Evolutionary conservation across 2,797 vertebrate species (phyloP), one percentile per base, ranked within the genome.

Genomic region (Scolopax bukidnonensis): DNA sequence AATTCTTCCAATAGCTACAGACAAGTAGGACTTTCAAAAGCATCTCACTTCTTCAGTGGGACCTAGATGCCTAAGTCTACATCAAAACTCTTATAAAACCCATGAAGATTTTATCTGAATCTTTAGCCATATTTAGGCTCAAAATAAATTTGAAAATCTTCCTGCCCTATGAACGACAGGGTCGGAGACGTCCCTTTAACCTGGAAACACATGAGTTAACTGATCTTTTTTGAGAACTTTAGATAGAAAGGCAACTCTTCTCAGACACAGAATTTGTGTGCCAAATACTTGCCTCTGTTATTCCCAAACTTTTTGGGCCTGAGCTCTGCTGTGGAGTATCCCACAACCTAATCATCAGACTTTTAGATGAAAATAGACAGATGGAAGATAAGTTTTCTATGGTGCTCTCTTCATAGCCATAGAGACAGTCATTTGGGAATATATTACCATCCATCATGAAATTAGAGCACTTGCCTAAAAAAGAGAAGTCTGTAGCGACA

Each of bases 381-480:
- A 93, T 64, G 17, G 18, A 68, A 92, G 56, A 51, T 68, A 95
- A 86, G 70, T 79, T 96, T 96, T 90, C 82, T 88, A 41, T 79
- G 54, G 75, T 19, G 27, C 48, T 90, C 19, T 92, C 71, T 92
- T 89, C 81, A 93, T 64, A 92, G 68, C 40, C 59, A 82, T 30
- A 92, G 78, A 79, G 81, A 91, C 36, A 90, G 71, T 63, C 63
- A 80, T 80, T 89, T 91, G 67, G 89, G 63, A 95, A 91, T 69
- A 79, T 14, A 38, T 17, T 68, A 73, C 27, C 20, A 89, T 47
- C 74, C n/a, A 6, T 85, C 48, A 90, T n/a, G 32, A 82, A 92
- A 92, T 87, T 28, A 89, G 48, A 94, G 36, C n/a, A 70, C 43
- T 96, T 93, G 81, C 56, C 88, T 93, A 94, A 90, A 92, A 91